These are phyloP conservation scores for Erythrocercus mccallii DNA, from an alignment of 2,113 vertebrate genomes.

Conservation along the genomic window DNA sequence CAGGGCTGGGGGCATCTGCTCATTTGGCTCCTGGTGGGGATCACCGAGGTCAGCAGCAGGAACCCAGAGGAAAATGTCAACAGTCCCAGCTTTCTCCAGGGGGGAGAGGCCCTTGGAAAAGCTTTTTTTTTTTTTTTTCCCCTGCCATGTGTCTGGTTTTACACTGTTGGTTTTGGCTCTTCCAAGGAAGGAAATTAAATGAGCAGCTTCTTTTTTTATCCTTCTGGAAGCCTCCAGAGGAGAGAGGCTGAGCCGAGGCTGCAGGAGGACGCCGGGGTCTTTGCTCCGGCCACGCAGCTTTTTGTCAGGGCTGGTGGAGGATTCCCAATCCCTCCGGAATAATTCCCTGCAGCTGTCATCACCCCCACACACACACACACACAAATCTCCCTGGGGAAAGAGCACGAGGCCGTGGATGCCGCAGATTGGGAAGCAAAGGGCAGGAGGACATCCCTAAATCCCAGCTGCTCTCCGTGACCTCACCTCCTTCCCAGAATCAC, in stretches of 20 bases:
- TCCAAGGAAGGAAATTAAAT: slow-evolving; percentile 43
- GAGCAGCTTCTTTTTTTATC: slow-evolving; percentile 43
- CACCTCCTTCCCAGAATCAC: neutral
- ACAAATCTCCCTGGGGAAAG: neutral
- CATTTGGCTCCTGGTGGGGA: slow-evolving; percentile 27
- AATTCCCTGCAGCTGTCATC: slow-evolving; percentile 35
- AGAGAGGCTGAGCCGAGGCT: neutral
- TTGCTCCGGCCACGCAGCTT: neutral
- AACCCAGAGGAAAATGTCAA: slow-evolving; percentile 42
- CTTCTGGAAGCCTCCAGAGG: slow-evolving; percentile 18
- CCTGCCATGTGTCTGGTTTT: slow-evolving; percentile 41
- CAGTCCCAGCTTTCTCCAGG: neutral
- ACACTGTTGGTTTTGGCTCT: slow-evolving; percentile 55
- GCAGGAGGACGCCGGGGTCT: neutral
- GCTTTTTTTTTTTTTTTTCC: neutral
- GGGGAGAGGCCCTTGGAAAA: neutral
- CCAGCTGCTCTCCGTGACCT: rapidly evolving
- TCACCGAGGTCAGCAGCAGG: slow-evolving; percentile 39
- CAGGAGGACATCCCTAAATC: neutral
- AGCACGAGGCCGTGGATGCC: neutral
- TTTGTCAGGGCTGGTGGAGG: neutral
- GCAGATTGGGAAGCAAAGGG: neutral
- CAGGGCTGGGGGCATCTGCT: neutral
- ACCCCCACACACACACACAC: slow-evolving; percentile 14
- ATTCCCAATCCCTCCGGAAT: neutral